phyloP scores from a whole-genome alignment of 2,888 invertebrate genomes.

The Brassicogethes aeneus region DNA sequence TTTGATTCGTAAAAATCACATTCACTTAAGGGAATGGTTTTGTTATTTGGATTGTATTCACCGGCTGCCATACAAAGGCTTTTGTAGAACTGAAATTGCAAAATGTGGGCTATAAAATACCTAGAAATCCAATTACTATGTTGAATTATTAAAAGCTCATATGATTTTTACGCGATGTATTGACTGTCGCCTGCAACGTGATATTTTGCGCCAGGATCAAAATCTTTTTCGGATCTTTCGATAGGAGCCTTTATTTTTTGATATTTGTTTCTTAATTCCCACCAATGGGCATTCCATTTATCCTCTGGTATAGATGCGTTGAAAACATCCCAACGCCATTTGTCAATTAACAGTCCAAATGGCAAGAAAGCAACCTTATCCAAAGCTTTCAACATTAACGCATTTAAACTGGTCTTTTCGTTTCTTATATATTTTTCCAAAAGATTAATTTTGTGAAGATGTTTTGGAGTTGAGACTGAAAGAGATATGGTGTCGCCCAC shows the following conservation, averaged over 20 bases:
- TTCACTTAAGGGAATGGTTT: conserved; percentile 27
- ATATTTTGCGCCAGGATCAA: conserved; percentile 43
- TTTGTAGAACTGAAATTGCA: conserved; percentile 72
- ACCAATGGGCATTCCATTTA: conserved; percentile 43
- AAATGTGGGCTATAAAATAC: conserved; percentile 57
- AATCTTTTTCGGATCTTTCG: conserved; percentile 36
- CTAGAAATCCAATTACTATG: conserved; percentile 27
- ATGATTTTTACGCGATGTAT: conserved; percentile 35
- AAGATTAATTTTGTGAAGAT: conserved; percentile 42
- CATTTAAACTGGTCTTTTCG: conserved; percentile 40
- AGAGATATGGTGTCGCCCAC: conserved; percentile 54
- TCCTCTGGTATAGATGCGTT: conserved; percentile 37
- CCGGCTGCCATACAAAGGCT: conserved; percentile 60
- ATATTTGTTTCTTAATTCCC: conserved; percentile 36
- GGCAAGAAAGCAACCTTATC: conserved; percentile 48
- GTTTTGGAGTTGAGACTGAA: conserved; percentile 47
- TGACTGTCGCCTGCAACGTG: conserved; percentile 41
- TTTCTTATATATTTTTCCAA: conserved; percentile 21
- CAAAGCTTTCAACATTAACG: conserved; percentile 42
- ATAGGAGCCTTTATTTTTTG: conserved; percentile 42
- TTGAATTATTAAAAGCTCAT: neutral
- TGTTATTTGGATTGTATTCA: conserved; percentile 46
- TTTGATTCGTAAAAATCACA: conserved; percentile 30
- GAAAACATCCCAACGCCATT: conserved; percentile 53
- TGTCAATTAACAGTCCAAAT: conserved; percentile 47